Evolutionary conservation across 2,888 invertebrate genomes (phyloP).

Genomic region (Morpho helenor): DNA sequence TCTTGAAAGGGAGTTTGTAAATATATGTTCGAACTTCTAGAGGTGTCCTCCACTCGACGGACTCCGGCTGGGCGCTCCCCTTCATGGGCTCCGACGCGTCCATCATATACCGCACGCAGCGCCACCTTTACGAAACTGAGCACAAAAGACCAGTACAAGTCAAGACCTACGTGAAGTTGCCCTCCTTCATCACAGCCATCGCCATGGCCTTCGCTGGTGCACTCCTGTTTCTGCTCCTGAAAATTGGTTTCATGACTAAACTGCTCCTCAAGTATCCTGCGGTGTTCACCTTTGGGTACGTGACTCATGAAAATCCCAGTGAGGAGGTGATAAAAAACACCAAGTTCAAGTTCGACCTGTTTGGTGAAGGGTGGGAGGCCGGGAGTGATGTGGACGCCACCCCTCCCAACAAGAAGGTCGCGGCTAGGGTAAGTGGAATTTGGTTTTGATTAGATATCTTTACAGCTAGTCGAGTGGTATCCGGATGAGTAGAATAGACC

Average conservation of each 20-base stretch:
- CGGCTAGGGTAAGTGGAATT: slow-evolving; percentile 76
- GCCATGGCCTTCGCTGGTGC: slow-evolving; percentile 74
- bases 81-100: slow-evolving; percentile 92
- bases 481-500: no score
- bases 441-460: neutral
- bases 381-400: slow-evolving; percentile 66
- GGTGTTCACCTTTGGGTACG: slow-evolving; percentile 85
- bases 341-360: slow-evolving; percentile 83
- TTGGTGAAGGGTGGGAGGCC: slow-evolving; percentile 88
- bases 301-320: slow-evolving; percentile 83
- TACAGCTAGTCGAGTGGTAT: no score
- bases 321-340: slow-evolving; percentile 79
- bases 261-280: slow-evolving; percentile 45
- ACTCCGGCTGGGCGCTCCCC: slow-evolving; percentile 82
- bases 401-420: slow-evolving; percentile 82
- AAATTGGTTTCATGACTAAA: slow-evolving; percentile 34
- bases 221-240: slow-evolving; percentile 49
- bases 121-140: slow-evolving; percentile 83
- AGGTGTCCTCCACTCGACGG: slow-evolving; percentile 65
- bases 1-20: no score
- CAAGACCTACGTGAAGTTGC: slow-evolving; percentile 83
- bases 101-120: slow-evolving; percentile 89
- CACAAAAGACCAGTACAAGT: slow-evolving; percentile 89
- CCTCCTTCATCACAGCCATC: slow-evolving; percentile 62
- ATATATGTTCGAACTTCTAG: no score